Evolutionary conservation across 2,888 invertebrate species (phyloP), one percentile per base, ranked within the genome.

Genomic region (Andrena dorsata): DNA sequence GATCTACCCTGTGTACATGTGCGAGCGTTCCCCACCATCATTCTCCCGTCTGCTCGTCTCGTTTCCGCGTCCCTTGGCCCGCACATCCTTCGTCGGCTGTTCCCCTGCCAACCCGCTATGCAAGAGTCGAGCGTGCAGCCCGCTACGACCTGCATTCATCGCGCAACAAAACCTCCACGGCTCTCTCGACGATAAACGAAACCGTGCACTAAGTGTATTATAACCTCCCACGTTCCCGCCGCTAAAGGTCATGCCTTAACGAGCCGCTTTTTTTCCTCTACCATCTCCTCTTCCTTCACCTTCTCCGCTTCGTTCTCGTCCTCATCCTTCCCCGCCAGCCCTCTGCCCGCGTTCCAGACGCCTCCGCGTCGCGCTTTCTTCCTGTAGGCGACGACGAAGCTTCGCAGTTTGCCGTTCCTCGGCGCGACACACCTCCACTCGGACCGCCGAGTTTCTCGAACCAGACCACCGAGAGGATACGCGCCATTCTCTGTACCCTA

Each of bases 241-340:
- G 90, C 89, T 92, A 92, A 92, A 93, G 92, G 92, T 93, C 92
- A 93, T 89, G 92, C 89, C 90, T 92, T 92, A 93, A 92, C 92
- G 91, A 92, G 92, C 90, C 86, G 86, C 87, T 87, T 89, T 90
- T 90, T 90, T 88, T 70, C 41, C 41, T 41, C 83, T 84, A 64
- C 69, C 65, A 73, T 76, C 78, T 61, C 66, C 65, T 63, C 73
- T 63, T 76, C 79, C 74, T 76, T 60, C 63, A 28, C 75, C 76
- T 71, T 65, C 75, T 16, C 60, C 69, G 74, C 66, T 75, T 41
- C 26, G 26, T 47, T 72, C 76, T 64, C 60, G 74, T 58, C 71
- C 35, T 58, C 53, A 60, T 41, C 56, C 51, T 35, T 47, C 35
- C 56, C 73, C 41, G 41, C 71, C 71, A 35, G 28, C 28, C 35